These are phyloP conservation scores for Drosophila greeni DNA, from an alignment of 2,888 invertebrate genomes.

Conservation along the genomic window DNA sequence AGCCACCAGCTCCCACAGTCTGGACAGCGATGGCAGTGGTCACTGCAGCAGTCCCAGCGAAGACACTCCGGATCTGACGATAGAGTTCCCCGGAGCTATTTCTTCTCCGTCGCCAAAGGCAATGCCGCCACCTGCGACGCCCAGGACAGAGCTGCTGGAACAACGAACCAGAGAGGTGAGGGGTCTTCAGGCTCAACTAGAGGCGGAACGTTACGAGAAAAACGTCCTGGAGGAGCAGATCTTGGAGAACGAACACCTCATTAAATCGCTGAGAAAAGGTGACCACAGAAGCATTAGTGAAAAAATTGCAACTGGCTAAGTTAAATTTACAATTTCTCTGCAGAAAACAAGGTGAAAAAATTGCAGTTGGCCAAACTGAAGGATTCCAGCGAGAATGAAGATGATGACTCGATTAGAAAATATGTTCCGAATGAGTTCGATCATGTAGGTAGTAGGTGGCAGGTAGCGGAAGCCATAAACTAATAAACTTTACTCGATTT, in stretches of 20 bases:
- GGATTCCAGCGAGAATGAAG: constrained; percentile 9
- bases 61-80: not conserved
- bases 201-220: constrained; percentile 76
- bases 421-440: constrained; percentile 39
- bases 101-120: constrained; percentile 6
- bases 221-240: constrained; percentile 73
- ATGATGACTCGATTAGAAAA: constrained; percentile 9
- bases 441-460: constrained; percentile 45
- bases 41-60: constrained; percentile 21
- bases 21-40: constrained; percentile 53
- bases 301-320: not conserved
- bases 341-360: constrained; percentile 44
- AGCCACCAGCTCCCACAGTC: constrained; percentile 14
- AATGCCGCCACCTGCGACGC: constrained; percentile 39
- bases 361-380: constrained; percentile 35
- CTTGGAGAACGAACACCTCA: constrained; percentile 66
- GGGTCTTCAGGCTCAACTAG: constrained; percentile 73
- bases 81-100: not conserved
- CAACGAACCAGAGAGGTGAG: constrained; percentile 74
- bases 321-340: not conserved
- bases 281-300: not conserved
- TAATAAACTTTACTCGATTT: constrained; percentile 23
- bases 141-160: constrained; percentile 69
- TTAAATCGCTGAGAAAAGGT: constrained; percentile 47
- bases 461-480: constrained; percentile 31